Evolutionary conservation across 2,113 vertebrate species (phyloP).

Genomic region (Dasypus novemcinctus): DNA sequence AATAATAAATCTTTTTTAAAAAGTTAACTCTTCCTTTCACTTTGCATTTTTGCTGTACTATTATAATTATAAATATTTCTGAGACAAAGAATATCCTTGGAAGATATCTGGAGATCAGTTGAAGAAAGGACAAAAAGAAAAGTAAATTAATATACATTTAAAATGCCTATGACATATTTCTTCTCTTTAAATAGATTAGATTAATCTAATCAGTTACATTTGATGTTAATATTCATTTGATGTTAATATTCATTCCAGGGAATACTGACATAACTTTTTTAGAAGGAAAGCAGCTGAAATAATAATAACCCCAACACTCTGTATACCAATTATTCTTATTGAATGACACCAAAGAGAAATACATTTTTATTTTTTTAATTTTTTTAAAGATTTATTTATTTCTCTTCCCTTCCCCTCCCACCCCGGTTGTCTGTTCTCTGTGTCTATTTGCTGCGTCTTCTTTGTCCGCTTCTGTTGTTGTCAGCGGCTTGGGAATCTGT

Average conservation of each 20-base stretch:
- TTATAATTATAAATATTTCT: neutral
- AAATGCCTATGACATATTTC: neutral
- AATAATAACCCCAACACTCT: neutral
- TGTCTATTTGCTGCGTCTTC: too few species aligned
- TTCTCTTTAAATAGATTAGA: neutral
- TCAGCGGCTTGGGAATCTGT: too few species aligned
- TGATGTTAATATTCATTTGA: neutral
- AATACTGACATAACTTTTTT: neutral
- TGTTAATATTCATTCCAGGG: neutral
- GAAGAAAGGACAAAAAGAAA: neutral
- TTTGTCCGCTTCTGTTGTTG: too few species aligned
- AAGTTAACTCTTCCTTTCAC: neutral
- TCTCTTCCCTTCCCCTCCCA: too few species aligned
- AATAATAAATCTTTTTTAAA: too few species aligned
- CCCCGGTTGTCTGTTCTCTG: too few species aligned
- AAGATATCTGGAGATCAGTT: neutral
- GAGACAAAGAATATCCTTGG: neutral
- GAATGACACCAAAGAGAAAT: neutral
- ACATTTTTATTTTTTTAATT: too few species aligned
- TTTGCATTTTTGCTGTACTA: neutral
- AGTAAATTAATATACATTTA: neutral
- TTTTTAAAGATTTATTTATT: too few species aligned
- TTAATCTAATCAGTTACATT: accelerated
- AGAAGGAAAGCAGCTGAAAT: neutral
- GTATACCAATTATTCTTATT: neutral